Conservation (phyloP, 2,113 vertebrate genomes). For the Pollachius pollachius region DNA sequence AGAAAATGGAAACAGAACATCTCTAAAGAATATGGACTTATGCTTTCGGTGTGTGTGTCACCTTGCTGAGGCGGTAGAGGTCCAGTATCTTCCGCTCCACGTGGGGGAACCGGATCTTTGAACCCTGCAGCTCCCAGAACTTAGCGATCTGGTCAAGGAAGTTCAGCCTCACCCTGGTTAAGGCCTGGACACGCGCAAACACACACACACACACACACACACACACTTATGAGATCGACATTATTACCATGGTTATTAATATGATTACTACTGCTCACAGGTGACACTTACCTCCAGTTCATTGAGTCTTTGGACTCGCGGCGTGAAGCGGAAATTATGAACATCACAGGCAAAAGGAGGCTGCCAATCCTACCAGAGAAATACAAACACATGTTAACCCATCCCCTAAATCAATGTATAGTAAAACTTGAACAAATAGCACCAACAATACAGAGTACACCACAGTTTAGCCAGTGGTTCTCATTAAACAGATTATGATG, state of each 20-base stretch:
- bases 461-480: too few species aligned
- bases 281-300: slow-evolving; percentile 87
- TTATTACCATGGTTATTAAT: too few species aligned
- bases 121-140: slow-evolving; percentile 98
- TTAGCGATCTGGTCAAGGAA: slow-evolving; percentile 97
- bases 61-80: slow-evolving; percentile 94
- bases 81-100: slow-evolving; percentile 94
- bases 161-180: slow-evolving; percentile 94
- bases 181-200: slow-evolving; percentile 70
- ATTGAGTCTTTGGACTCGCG: slow-evolving; percentile 92
- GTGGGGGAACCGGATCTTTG: slow-evolving; percentile 91
- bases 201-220: not conserved
- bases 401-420: not conserved
- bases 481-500: too few species aligned
- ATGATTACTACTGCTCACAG: too few species aligned
- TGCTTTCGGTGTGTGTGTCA: slow-evolving; percentile 37
- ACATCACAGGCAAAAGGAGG: slow-evolving; percentile 98
- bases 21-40: too few species aligned
- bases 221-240: not conserved
- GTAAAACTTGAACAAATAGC: too few species aligned
- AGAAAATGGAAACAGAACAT: too few species aligned
- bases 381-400: not conserved
- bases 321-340: slow-evolving; percentile 93
- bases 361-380: slow-evolving; percentile 88
- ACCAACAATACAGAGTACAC: too few species aligned